phyloP scores from a whole-genome alignment of 2,113 vertebrate genomes.

The Micronycteris hirsuta region DNA sequence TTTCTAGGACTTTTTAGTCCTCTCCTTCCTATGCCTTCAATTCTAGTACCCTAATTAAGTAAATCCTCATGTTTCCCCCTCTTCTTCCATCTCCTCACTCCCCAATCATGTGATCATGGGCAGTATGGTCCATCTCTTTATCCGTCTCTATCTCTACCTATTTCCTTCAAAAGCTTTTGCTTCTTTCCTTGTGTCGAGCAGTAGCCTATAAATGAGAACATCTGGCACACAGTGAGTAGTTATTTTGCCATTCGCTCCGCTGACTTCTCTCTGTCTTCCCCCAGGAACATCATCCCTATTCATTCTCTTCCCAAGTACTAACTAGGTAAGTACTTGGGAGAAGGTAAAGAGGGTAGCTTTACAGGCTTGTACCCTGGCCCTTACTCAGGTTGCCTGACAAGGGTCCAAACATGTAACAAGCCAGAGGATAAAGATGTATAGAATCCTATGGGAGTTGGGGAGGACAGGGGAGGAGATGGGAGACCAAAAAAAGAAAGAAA shows the following conservation, averaged over 20 bases:
- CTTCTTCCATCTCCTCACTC: background rate
- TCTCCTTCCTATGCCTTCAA: background rate
- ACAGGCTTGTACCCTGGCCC: background rate
- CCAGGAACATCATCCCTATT: background rate
- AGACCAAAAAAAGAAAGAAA: background rate
- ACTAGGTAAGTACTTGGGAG: background rate
- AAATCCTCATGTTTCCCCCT: background rate
- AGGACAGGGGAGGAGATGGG: accelerated
- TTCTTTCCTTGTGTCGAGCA: background rate
- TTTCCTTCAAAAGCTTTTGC: background rate
- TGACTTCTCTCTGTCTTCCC: background rate
- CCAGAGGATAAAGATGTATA: background rate
- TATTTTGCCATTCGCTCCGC: too few species aligned
- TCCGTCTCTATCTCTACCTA: background rate
- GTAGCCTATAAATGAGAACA: background rate
- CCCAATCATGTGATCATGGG: background rate
- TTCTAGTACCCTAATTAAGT: background rate
- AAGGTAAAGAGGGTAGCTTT: background rate
- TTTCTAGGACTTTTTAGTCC: background rate
- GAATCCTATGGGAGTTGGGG: background rate
- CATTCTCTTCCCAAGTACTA: background rate
- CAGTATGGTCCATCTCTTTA: background rate
- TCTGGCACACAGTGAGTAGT: background rate
- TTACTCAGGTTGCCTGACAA: background rate
- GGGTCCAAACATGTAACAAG: background rate